Percentiles rank a stretch among this genome's conserved stretches.
Evolutionary conservation across 2,888 invertebrate genomes (phyloP).

Genomic region (Sarcophaga rosellei): DNA sequence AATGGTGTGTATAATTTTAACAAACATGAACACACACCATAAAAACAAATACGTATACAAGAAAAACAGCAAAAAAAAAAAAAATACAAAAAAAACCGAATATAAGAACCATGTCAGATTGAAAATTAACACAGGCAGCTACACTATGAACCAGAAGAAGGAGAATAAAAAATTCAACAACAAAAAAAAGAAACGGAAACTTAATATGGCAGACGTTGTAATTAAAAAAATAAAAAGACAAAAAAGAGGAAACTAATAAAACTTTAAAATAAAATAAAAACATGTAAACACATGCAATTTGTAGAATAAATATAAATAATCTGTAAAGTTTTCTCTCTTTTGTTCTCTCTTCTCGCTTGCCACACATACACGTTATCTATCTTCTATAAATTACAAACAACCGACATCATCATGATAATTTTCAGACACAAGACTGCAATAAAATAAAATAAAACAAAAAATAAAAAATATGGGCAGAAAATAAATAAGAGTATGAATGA

Average conservation of each 20-base stretch:
- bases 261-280: conserved; percentile 27
- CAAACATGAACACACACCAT: conserved; percentile 1
- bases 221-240: conserved; percentile 57
- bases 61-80: conserved; percentile 4
- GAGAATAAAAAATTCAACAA: too few species aligned
- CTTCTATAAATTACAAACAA: background rate
- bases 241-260: conserved; percentile 18
- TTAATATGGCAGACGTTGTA: conserved; percentile 63
- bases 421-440: conserved; percentile 20
- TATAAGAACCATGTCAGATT: conserved; percentile 73
- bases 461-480: background rate
- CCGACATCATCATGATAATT: conserved; percentile 39
- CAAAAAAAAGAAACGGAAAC: conserved; percentile 37
- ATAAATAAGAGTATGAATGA: background rate
- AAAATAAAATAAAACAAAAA: conserved; percentile 15
- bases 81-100: conserved; percentile 67
- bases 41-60: background rate
- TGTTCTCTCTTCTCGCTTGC: background rate
- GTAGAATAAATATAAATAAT: conserved; percentile 58
- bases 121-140: conserved; percentile 64
- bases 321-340: conserved; percentile 29
- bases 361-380: background rate
- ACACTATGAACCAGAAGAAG: conserved; percentile 22
- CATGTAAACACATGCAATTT: conserved; percentile 53
- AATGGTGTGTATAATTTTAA: conserved; percentile 42